Percentiles rank a stretch among this genome's conserved stretches.
phyloP scores from a whole-genome alignment of 1,140 invertebrate species.

The Chironomus striatipennis region DNA sequence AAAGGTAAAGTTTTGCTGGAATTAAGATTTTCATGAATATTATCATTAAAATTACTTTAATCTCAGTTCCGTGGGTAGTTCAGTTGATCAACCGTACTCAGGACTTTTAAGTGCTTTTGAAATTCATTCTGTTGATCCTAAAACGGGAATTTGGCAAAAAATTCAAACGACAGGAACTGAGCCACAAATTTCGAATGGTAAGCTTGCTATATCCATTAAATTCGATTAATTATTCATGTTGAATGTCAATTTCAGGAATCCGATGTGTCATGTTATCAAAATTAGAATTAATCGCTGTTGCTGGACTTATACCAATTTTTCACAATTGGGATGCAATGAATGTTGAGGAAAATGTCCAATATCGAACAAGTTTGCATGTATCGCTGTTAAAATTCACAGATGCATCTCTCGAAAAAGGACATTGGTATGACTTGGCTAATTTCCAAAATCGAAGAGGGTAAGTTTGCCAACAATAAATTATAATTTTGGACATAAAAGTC shows the following conservation, averaged over 20 bases:
- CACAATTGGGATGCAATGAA: slow-evolving; percentile 10
- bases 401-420: neutral
- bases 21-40: no score
- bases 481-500: no score
- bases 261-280: neutral
- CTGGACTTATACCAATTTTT: neutral
- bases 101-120: neutral
- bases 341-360: neutral
- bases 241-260: neutral
- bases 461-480: no score
- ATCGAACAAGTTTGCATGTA: neutral
- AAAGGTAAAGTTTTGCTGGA: no score
- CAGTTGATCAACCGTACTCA: neutral
- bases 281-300: neutral
- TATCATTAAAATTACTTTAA: no score
- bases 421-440: neutral
- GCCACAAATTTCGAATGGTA: neutral
- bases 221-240: no score
- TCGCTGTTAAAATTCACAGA: neutral
- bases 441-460: neutral
- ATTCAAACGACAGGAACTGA: neutral
- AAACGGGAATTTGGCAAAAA: neutral
- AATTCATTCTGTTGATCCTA: neutral
- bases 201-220: no score
- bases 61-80: neutral